Percentiles rank a stretch among this genome's conserved stretches.
These are phyloP conservation scores for Cyclura pinguis DNA, from an alignment of 2,797 vertebrate genomes.

Conservation along the genomic window DNA sequence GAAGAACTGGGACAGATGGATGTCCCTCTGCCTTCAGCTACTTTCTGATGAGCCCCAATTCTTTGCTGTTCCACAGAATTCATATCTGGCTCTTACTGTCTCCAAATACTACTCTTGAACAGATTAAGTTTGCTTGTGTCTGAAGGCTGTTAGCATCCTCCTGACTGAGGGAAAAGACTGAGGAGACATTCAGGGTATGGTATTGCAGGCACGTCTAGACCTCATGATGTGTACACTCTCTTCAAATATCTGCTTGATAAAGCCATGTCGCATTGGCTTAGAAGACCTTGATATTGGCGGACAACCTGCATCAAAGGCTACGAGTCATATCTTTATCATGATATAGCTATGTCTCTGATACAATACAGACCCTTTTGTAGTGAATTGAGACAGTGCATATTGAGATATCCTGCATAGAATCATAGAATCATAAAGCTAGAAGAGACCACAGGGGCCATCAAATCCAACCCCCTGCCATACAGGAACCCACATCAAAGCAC, in stretches of 20 bases:
- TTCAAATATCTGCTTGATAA: constrained; percentile 11
- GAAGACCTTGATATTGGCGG: no score
- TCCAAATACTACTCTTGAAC: constrained; percentile 57
- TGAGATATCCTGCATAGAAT: no score
- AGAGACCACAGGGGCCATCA: no score
- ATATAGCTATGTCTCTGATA: no score
- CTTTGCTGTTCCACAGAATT: constrained; percentile 39
- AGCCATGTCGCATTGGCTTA: neutral
- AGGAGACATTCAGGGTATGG: constrained; percentile 1
- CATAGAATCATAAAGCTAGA: no score
- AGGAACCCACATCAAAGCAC: no score
- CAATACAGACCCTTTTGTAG: no score
- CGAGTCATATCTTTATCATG: no score
- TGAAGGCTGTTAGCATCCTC: constrained; percentile 50
- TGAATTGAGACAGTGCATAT: no score
- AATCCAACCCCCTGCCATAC: no score
- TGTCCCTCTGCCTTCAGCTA: constrained; percentile 40
- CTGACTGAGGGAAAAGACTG: constrained; percentile 13
- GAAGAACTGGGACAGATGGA: constrained; percentile 38
- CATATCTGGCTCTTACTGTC: constrained; percentile 46
- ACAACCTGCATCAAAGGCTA: no score
- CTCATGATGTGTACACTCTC: neutral
- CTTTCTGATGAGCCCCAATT: constrained; percentile 35
- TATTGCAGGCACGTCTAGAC: constrained; percentile 19
- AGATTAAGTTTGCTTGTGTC: constrained; percentile 44